phyloP scores from a whole-genome alignment of 2,113 vertebrate species.

The Rhinopomastus cyanomelas region DNA sequence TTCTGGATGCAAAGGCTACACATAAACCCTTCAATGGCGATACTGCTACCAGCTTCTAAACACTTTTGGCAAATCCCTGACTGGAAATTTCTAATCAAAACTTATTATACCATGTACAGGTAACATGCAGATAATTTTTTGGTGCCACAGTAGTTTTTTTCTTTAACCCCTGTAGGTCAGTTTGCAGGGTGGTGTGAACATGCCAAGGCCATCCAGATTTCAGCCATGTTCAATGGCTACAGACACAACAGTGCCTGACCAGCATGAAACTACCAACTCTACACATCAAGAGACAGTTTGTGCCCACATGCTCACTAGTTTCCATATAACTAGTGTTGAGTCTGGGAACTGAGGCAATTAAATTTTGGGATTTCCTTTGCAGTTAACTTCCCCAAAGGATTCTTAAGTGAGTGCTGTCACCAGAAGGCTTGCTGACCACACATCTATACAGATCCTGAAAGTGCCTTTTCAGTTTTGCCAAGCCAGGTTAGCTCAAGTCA shows the following conservation, averaged over 20 bases:
- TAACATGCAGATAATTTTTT: neutral
- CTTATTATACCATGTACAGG: neutral
- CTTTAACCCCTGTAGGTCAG: neutral
- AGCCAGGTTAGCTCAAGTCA: neutral
- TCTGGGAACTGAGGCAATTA: neutral
- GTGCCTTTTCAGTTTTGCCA: neutral
- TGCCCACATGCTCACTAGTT: fast-evolving
- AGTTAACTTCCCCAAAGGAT: neutral
- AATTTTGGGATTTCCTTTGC: neutral
- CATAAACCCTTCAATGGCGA: neutral
- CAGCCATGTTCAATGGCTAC: neutral
- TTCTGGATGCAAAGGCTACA: neutral
- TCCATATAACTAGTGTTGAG: neutral
- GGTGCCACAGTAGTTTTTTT: neutral
- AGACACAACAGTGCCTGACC: neutral
- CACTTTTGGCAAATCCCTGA: neutral
- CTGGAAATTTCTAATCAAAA: neutral
- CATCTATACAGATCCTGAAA: neutral
- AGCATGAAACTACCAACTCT: neutral
- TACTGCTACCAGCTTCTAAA: neutral
- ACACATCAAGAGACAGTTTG: neutral
- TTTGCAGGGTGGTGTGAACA: no score
- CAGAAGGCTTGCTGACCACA: neutral
- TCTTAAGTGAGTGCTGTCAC: neutral
- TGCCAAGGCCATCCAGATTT: neutral